Percentiles rank a stretch among this genome's conserved stretches.
Evolutionary conservation across 2,888 invertebrate genomes (phyloP).

Genomic region (Metallyticus violacea): DNA sequence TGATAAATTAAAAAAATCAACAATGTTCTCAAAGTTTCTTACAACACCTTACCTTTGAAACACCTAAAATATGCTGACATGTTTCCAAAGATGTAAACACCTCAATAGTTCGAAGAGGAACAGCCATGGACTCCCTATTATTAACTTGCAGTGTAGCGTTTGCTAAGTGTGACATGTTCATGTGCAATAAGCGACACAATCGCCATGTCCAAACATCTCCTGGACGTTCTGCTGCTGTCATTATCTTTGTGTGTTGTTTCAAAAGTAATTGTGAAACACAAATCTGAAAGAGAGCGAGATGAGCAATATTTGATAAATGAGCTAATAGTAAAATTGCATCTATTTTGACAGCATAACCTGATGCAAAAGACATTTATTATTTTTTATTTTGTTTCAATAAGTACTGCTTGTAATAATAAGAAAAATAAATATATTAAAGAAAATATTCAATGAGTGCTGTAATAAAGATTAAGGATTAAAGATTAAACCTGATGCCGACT

Average conservation of each 20-base stretch:
- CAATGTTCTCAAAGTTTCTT: background rate
- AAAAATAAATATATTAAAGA: too few species aligned
- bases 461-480: too few species aligned
- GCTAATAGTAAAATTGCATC: too few species aligned
- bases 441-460: too few species aligned
- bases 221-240: slow-evolving; percentile 22
- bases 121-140: slow-evolving; percentile 56
- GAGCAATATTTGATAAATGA: too few species aligned
- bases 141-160: slow-evolving; percentile 20
- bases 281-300: slow-evolving; percentile 41
- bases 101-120: slow-evolving; percentile 76
- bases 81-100: slow-evolving; percentile 62
- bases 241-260: slow-evolving; percentile 42
- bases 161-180: slow-evolving; percentile 36
- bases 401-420: too few species aligned
- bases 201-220: slow-evolving; percentile 44
- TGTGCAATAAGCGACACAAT: slow-evolving; percentile 42
- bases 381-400: too few species aligned
- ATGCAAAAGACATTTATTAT: too few species aligned
- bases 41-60: slow-evolving; percentile 39
- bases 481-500: too few species aligned
- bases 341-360: too few species aligned
- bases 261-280: slow-evolving; percentile 48
- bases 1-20: background rate
- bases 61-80: slow-evolving; percentile 46